Evolutionary conservation across 2,113 vertebrate species (phyloP), one percentile per base, ranked within the genome.

Genomic region (Ptyas mucosa): DNA sequence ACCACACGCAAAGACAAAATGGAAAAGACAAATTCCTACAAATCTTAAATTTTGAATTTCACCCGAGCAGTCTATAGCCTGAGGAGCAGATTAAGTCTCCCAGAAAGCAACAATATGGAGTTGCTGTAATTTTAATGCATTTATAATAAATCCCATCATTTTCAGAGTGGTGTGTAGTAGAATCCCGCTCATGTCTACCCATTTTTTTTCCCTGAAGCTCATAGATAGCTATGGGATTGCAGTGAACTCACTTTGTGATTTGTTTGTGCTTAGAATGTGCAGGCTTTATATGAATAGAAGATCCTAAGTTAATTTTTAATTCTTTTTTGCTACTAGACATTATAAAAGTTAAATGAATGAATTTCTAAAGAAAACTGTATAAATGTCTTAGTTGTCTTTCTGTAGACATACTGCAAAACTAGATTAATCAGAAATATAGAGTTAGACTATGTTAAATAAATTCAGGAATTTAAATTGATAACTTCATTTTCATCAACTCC

Each of bases 401-500:
- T 95, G 64, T 54, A 39, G 34, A 53, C 46, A 53, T 91, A 15
- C 61, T 90, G 26, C 9, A 0, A 75, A 53, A 54, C 49, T 53
- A 75, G 92, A 24, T 1, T 86, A 18, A 3, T 39, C 23, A 39
- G 5, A 12, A 3, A 91, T 91, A 29, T 46, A 81, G 26, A 43
- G 43, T 46, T 34, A 43, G 15, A 87, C 54, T 86, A 20, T 81
- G 2, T 49, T 34, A 26, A 90, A 92, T 61, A 7, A 54, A 91
- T 53, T 10, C 85, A 23, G 23, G 23, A 4, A 53, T 29, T 75
- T 61, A n/a, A 64, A 51, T 54, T 39, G 39, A 14, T 3, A 4
- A 9, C 1, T 87, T 58, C 54, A 9, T 54, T 55, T 94, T 49
- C n/a, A 93, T 91, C 91, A 43, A 81, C 46, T 96, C 14, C 96